These are phyloP conservation scores for Phrynocephalus forsythii DNA, from an alignment of 2,797 vertebrate genomes.

Conservation along the genomic window DNA sequence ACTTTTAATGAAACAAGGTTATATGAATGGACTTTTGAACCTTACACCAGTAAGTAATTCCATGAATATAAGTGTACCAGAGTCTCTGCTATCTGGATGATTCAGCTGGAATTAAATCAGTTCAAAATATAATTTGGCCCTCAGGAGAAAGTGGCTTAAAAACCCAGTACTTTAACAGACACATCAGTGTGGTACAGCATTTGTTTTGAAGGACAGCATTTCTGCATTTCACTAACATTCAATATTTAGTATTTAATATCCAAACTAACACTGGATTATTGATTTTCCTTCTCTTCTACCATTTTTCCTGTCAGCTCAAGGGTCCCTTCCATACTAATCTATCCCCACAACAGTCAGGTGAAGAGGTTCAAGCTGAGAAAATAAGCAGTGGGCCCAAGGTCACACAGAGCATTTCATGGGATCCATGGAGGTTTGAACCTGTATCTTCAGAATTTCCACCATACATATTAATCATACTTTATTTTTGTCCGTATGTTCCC, in stretches of 20 bases:
- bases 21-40: conserved; percentile 83
- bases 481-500: neutral
- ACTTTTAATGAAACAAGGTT: conserved; percentile 85
- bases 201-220: neutral
- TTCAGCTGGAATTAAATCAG: neutral
- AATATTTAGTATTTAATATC: neutral
- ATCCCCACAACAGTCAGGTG: too few relatives aligned
- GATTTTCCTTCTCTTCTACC: too few relatives aligned
- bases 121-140: neutral
- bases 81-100: neutral
- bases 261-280: neutral
- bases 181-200: neutral
- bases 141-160: neutral
- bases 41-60: conserved; percentile 78
- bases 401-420: neutral
- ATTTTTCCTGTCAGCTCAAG: too few relatives aligned
- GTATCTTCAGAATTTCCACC: neutral
- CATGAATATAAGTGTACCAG: neutral
- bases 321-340: too few relatives aligned
- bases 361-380: too few relatives aligned
- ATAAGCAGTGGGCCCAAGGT: neutral
- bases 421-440: neutral
- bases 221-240: neutral
- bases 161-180: neutral
- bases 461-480: neutral